phyloP scores from a whole-genome alignment of 2,113 vertebrate genomes.

The Psettodes erumei region DNA sequence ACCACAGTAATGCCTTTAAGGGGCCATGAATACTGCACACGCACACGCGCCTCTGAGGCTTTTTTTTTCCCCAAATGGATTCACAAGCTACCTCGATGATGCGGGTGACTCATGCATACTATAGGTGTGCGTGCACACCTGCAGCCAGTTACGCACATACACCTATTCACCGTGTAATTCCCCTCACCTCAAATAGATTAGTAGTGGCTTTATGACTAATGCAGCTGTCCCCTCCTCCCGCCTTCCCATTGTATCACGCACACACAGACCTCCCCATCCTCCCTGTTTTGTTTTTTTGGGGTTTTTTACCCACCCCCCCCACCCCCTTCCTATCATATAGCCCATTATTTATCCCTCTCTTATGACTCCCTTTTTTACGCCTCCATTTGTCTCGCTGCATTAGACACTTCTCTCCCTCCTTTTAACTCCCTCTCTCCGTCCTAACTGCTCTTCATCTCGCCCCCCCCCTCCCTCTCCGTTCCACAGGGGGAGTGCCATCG shows the following conservation, averaged over 20 bases:
- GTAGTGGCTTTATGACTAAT: constrained; percentile 63
- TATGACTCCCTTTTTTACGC: constrained; percentile 33
- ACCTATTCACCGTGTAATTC: constrained; percentile 3
- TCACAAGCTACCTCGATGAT: constrained; percentile 34
- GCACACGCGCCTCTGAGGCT: constrained; percentile 21
- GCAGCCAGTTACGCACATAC: constrained; percentile 13
- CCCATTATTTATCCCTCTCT: constrained; percentile 57
- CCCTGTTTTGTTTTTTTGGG: neutral
- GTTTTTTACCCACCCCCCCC: neutral
- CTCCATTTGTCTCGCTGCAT: constrained; percentile 55
- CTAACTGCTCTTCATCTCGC: constrained; percentile 9
- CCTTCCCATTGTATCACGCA: constrained; percentile 30
- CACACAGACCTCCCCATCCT: constrained; percentile 22
- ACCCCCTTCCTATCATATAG: constrained; percentile 22
- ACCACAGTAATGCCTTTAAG: constrained; percentile 15
- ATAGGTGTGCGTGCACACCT: constrained; percentile 17
- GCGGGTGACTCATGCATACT: constrained; percentile 27
- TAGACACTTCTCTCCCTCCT: constrained; percentile 6
- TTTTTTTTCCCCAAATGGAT: constrained; percentile 56
- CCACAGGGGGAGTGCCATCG: constrained; percentile 39
- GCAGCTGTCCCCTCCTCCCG: constrained; percentile 38
- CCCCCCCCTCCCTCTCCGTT: constrained; percentile 5
- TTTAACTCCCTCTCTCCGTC: constrained; percentile 16
- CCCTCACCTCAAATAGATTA: constrained; percentile 55
- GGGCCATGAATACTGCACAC: constrained; percentile 29